Evolutionary conservation across 2,797 vertebrate species (phyloP), one percentile per base, ranked within the genome.

Genomic region (Odontamblyopus lacepedii): DNA sequence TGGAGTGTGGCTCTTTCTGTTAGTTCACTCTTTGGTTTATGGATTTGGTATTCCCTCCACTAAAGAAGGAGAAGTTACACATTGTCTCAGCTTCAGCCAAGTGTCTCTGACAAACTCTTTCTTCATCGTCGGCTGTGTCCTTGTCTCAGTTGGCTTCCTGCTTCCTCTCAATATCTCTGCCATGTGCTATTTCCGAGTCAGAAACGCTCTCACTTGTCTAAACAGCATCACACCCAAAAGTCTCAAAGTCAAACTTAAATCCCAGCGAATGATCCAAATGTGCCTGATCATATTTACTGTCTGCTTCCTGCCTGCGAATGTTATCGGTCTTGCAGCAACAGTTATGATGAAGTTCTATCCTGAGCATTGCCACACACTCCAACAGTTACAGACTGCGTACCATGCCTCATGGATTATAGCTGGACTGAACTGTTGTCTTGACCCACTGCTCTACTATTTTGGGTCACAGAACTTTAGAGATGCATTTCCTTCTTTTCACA

Each of bases 11-110:
- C 62, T 74, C 1, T 0, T 92, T 48, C 77, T 95, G 1, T 38
- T 92, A 3, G 5, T 78, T 6, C 84, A 87, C 63, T 86, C 88
- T 18, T 16, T 91, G 2, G 71, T 88, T 44, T 87, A 82, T 9
- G 89, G 87, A 16, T n/a, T 84, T 19, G 0, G 87, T 19, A 77
- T 94, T 38, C 85, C 88, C 32, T 82, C 81, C 13, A 92, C 83
- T 18, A 67, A 59, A 5, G 75, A 85, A 1, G 62, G 80, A 18
- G 75, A 71, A 1, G 72, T 79, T 26, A 76, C 23, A 2, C 91
- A 87, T 18, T 94, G 93, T 13, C 72, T 93, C 26, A 91, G 82
- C 73, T 89, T 93, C 66, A 88, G 92, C 66, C 92, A 94, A 77
- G 75, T 9, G 0, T 76, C 78, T 0, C 60, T 88, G 41, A 65